Evolutionary conservation across 2,797 vertebrate species (phyloP).

Genomic region (Alosa sapidissima): DNA sequence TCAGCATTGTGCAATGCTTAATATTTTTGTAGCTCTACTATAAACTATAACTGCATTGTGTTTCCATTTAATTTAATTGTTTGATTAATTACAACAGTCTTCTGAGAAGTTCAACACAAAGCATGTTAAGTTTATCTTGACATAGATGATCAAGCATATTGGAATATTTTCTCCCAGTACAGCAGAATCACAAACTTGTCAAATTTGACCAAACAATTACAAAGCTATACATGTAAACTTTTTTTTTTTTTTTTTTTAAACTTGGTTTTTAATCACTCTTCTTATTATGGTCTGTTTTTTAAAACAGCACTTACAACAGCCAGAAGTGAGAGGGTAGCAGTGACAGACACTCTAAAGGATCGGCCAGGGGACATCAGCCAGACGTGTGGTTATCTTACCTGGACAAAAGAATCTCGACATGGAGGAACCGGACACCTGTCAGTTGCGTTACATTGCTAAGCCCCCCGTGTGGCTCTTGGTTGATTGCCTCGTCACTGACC

Average conservation of each 20-base stretch:
- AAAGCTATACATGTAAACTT: background rate
- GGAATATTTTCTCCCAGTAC: background rate
- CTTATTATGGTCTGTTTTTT: background rate
- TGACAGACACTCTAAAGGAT: background rate
- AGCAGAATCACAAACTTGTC: background rate
- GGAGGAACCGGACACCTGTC: background rate
- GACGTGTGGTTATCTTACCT: background rate
- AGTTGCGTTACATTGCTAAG: background rate
- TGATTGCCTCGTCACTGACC: background rate
- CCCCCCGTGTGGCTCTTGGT: background rate
- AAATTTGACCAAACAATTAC: background rate
- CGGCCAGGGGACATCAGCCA: background rate
- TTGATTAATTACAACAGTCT: background rate
- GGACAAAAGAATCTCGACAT: background rate
- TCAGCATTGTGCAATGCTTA: background rate
- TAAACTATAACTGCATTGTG: background rate
- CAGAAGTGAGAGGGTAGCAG: background rate
- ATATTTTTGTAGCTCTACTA: background rate
- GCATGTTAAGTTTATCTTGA: background rate
- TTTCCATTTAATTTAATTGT: background rate
- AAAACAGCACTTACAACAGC: background rate
- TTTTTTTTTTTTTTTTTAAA: background rate
- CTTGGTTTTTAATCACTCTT: background rate
- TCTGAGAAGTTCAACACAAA: background rate
- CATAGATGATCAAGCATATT: background rate